Base-by-base conservation (phyloP, 2,797 vertebrate species). In the Rhynchonycteris naso region DNA sequence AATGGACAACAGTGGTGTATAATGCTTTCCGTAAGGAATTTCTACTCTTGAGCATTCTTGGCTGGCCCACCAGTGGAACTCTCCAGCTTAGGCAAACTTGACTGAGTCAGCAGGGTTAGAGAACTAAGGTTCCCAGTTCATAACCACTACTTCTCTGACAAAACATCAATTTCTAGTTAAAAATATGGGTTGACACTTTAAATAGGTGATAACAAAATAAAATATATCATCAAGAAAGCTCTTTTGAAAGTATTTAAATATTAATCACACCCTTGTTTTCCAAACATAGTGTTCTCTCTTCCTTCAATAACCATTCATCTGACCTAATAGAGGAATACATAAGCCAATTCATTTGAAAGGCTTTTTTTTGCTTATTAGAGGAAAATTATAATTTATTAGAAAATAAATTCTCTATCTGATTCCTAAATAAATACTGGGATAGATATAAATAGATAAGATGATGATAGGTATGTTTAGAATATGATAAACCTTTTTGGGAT, bases 351-450 rank as follows among this genome's bases (percentile, higher is more conserved):
- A 56, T 92, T 65, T 78, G 2, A 90, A 91, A 81, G 3, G 9
- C 26, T 90, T 93, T 75, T 88, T 91, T 80, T 54, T 88, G 56
- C 13, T 94, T 82, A 63, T 54, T 66, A 83, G 26, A 76, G 63
- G 24, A 87, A 93, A 88, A 74, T 16, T 68, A 8, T 78, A 38
- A 82, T 80, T 80, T 81, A 24, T 56, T 69, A 68, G 66, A 87
- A 88, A 88, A 83, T 76, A 35, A 79, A 38, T 16, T n/a, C 0
- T 4, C 26, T 28, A 69, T 33, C 8, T 66, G 33, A 75, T 43
- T 83, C 21, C 24, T 72, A 15, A 92, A 79, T 68, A 88, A 95
- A 92, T 1, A 69, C 33, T 35, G 5, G 4, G 13, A 59, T 69
- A 78, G 12, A 58, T 22, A 71, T 59, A 26, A 19, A 87, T 35